Percentiles rank a stretch among this genome's conserved stretches.
Evolutionary conservation across 2,113 vertebrate species (phyloP).

Genomic region (Saguinus imperator): DNA sequence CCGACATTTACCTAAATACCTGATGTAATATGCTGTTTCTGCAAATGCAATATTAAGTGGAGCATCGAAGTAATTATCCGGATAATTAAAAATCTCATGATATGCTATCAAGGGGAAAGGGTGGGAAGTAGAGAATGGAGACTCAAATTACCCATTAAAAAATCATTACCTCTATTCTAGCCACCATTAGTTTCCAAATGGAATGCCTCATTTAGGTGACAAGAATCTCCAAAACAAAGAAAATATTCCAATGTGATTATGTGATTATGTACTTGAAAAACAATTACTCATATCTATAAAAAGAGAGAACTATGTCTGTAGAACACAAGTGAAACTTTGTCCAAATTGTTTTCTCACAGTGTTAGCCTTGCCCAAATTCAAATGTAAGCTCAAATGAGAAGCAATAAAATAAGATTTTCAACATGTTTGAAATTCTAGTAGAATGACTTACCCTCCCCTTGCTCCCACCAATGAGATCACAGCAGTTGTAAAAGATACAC

Average conservation of each 20-base stretch:
- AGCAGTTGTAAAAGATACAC: neutral
- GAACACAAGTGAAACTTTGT: neutral
- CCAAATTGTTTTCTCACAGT: neutral
- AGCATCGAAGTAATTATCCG: conserved; percentile 45
- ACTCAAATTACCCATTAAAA: conserved; percentile 65
- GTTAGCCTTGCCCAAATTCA: neutral
- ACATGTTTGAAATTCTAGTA: neutral
- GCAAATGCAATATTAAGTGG: conserved; percentile 35
- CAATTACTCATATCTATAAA: neutral
- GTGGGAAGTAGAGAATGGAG: neutral
- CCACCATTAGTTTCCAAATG: conserved; percentile 56
- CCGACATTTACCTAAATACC: conserved; percentile 1
- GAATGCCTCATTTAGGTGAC: conserved; percentile 60
- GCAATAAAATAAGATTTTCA: neutral
- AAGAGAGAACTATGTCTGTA: neutral
- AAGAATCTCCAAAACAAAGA: conserved; percentile 56
- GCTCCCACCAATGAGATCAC: neutral
- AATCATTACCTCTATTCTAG: conserved; percentile 49
- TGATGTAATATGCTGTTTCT: conserved; percentile 18
- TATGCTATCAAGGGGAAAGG: conserved; percentile 40
- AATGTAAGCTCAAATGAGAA: neutral
- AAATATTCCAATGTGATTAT: conserved; percentile 56
- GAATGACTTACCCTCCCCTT: neutral
- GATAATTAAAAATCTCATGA: conserved; percentile 53
- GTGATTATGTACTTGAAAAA: neutral